Conservation (phyloP, 2,888 invertebrate genomes). For the Orchesella flavescens region DNA sequence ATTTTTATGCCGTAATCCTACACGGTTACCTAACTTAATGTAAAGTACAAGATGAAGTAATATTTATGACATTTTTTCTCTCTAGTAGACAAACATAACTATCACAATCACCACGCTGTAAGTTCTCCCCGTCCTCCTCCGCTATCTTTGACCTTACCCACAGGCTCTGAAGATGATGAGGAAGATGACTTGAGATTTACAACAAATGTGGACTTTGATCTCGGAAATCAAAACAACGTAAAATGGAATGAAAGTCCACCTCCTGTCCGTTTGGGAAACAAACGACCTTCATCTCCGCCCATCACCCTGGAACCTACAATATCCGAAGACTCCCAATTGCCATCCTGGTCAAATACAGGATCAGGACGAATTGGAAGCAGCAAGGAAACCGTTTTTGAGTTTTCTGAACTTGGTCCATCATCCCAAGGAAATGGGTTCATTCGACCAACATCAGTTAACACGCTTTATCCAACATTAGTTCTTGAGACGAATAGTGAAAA, state of each 20-base stretch:
- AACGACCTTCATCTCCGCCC: slow-evolving; percentile 7
- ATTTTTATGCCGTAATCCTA: neutral
- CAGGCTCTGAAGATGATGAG: slow-evolving; percentile 64
- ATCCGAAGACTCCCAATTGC: slow-evolving; percentile 56
- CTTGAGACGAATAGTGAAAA: slow-evolving; percentile 64
- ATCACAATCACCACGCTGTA: slow-evolving; percentile 24
- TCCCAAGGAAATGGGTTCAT: slow-evolving; percentile 16
- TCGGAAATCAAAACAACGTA: slow-evolving; percentile 23
- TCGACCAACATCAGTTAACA: slow-evolving; percentile 42
- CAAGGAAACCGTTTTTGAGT: slow-evolving; percentile 52
- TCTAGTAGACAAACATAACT: slow-evolving; percentile 9
- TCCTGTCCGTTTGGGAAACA: slow-evolving; percentile 32
- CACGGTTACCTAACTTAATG: too few relatives aligned
- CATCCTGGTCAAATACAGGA: slow-evolving; percentile 39
- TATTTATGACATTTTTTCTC: neutral
- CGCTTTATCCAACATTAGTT: slow-evolving; percentile 66
- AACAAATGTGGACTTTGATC: slow-evolving; percentile 55
- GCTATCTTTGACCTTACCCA: slow-evolving; percentile 46
- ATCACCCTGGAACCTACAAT: slow-evolving; percentile 57
- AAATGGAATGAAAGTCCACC: slow-evolving; percentile 54
- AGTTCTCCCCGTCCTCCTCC: slow-evolving; percentile 58
- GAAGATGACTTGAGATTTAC: slow-evolving; percentile 65
- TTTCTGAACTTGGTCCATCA: slow-evolving; percentile 35
- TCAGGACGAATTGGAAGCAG: slow-evolving; percentile 37
- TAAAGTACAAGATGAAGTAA: neutral